Base-by-base conservation (phyloP, 35 echinoderm and acorn worm species). In the Lytechinus pictus region DNA sequence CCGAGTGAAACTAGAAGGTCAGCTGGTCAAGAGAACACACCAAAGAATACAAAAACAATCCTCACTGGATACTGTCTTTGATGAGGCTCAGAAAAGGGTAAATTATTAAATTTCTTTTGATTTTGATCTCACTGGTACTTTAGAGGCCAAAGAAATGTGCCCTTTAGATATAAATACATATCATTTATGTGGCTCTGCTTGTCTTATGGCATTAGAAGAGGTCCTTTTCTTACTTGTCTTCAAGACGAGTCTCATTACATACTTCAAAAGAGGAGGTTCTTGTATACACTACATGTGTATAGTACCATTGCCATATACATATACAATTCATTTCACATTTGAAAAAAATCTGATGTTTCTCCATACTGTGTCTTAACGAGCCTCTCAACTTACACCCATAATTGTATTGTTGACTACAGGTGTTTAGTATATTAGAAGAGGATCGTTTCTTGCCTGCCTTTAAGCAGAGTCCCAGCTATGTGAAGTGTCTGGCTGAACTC, bases 31-130 rank as follows among this genome's bases (percentile, higher is more conserved):
- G 86, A 98, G 96, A 90, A 99, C 98, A 54, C 87, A 96, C 51
- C 94, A 96, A 60, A 98, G 95, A 94, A 99, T 98, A 10, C 96
- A 96, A 92, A 87, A 94, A 13, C 97, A 96, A 54, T 91, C 94
- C 13, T 97, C 96, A 27, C 97, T 97, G 19, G 98, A 97, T 13
- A 92, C 57, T 33, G 97, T 99, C 29, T 99, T 99, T 94, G 97
- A 99, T 93, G 98, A 99, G 87, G 98, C 96, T 57, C 98, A 99
- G 86, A 97, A 96, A 95, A 96, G 89, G 91, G 98, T 98, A 95
- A 95, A 95, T 89, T 11, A 53, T 58, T 4, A 0, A 60, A 2
- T 7, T 60, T 60, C 2, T 9, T 60, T 2, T 44, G 33, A 44
- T 44, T 44, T 44, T 44, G 2, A 44, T 44, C 2, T 44, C 2